Evolutionary conservation across 1,140 invertebrate genomes (phyloP), one percentile per base, ranked within the genome.

Genomic region (Vanessa atalanta): DNA sequence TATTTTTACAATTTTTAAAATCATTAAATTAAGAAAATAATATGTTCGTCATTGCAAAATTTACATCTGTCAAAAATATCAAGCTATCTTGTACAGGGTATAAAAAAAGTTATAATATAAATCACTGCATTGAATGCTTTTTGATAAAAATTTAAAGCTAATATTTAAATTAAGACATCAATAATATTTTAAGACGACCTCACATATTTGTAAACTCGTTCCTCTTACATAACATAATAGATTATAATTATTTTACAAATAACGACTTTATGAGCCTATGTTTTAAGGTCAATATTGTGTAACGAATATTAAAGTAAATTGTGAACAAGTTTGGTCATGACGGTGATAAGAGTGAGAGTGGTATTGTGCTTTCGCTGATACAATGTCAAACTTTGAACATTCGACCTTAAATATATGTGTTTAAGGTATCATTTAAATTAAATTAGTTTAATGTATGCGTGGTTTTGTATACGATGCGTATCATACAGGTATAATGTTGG

Each of bases 321-420:
- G 23, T 37, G 31, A 71, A 71, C 69, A 64, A 64, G 69, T 71
- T 71, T 64, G 16, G 61, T 64, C 26, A 51, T 51, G 37, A 31
- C 47, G 37, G 16, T 60, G 53, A 69, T 64, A 61, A 71, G 47
- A 71, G 69, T 71, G 69, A 71, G 69, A 71, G 69, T 71, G 69
- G 69, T 71, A 61, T 12, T 63, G 51, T 70, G 69, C 69, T 71
- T 71, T 71, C 69, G 47, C 69, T 55, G 47, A 14, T 13, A 11
- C 31, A 64, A 2, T 31, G n/a, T 23, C 37, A 8, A 50, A 64
- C 2, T 0, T 37, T n/a, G 8, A 15, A 65, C 16, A 53, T 51
- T 53, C 3, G 14, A 15, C 16, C 20, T 20, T 64, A 47, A 14
- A 8, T 20, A 0, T 13, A 37, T 23, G 1, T 1, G 14, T 2